These are phyloP conservation scores for Pachyrhynchus sulphureomaculatus DNA, from an alignment of 1,140 invertebrate genomes.

Conservation along the genomic window DNA sequence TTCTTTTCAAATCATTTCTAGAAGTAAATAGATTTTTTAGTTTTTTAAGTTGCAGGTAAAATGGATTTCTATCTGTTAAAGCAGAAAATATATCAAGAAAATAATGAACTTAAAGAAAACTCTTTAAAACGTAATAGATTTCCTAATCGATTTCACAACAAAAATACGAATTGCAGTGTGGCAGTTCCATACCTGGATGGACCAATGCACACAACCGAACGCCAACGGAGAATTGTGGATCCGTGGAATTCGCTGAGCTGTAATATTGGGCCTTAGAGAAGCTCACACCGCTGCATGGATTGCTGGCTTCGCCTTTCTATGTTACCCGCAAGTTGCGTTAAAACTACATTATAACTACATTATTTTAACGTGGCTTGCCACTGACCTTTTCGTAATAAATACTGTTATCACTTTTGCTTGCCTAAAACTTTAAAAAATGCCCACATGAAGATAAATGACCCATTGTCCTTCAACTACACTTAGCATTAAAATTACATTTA, in stretches of 20 bases:
- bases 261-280: conserved; percentile 11
- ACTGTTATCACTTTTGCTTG: conserved; percentile 2
- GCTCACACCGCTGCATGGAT: conserved; percentile 2
- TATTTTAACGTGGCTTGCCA: conserved; percentile 17
- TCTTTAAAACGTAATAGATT: too few relatives aligned
- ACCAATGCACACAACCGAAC: conserved; percentile 1
- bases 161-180: not conserved
- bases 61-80: too few relatives aligned
- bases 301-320: conserved; percentile 14
- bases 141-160: too few relatives aligned
- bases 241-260: conserved; percentile 2
- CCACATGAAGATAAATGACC: too few relatives aligned
- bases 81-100: too few relatives aligned
- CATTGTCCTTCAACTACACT: too few relatives aligned
- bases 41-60: too few relatives aligned
- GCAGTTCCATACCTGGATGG: conserved; percentile 1
- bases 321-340: conserved; percentile 11
- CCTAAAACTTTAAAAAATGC: too few relatives aligned
- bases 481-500: too few relatives aligned
- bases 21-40: too few relatives aligned
- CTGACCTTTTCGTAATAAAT: conserved; percentile 12
- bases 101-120: too few relatives aligned
- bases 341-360: conserved; percentile 15
- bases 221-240: not conserved
- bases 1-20: too few relatives aligned